Evolutionary conservation across 2,113 vertebrate genomes (phyloP).

Genomic region (Podarcis muralis): DNA sequence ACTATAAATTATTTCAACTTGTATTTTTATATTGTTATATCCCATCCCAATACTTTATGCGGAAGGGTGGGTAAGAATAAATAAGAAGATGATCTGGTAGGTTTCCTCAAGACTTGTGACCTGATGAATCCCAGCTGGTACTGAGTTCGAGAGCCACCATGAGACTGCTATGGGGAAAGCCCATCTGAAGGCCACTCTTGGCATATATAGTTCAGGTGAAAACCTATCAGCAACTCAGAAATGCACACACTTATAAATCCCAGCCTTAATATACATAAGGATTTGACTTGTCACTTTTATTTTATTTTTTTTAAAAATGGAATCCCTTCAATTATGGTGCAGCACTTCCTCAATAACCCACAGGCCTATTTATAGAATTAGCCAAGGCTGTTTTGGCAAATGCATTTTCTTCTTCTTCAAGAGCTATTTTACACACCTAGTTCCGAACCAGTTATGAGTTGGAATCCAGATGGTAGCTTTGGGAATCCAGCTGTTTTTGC

Average conservation of each 20-base stretch:
- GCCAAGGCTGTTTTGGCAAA: constrained; percentile 28
- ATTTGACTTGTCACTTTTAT: constrained; percentile 38
- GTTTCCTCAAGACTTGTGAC: not conserved
- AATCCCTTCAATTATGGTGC: constrained; percentile 45
- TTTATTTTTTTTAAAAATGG: constrained; percentile 38
- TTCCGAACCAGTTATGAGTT: constrained; percentile 41
- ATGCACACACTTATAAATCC: constrained; percentile 23
- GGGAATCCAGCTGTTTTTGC: constrained; percentile 59
- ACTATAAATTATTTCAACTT: not conserved
- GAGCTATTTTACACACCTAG: constrained; percentile 31
- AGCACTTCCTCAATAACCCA: constrained; percentile 37
- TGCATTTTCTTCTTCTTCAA: constrained; percentile 20
- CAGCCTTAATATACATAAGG: constrained; percentile 25
- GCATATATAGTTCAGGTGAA: accelerated
- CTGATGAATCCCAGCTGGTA: not conserved
- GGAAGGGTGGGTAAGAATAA: not conserved
- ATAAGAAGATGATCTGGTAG: too few species aligned
- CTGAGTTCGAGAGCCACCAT: not conserved
- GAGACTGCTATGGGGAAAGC: not conserved
- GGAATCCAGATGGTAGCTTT: constrained; percentile 51
- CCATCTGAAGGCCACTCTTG: not conserved
- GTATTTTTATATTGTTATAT: not conserved
- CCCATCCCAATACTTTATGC: not conserved
- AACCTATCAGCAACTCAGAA: constrained; percentile 22
- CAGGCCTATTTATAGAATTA: constrained; percentile 27